Evolutionary conservation across 2,113 vertebrate genomes (phyloP).

Genomic region (Corvus cornix): DNA sequence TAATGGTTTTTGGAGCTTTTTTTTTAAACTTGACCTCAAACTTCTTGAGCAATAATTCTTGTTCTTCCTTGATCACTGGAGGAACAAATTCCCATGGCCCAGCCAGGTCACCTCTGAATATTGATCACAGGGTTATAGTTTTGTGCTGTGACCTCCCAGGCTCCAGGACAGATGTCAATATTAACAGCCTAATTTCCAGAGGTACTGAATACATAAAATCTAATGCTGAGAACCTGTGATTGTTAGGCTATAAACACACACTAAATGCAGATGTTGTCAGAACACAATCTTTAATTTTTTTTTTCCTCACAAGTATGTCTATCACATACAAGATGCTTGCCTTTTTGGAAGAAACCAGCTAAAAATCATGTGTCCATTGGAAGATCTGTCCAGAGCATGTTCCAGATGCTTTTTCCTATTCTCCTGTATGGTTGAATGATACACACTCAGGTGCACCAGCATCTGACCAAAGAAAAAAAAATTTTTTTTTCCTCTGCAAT

Average conservation of each 20-base stretch:
- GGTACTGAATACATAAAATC: not conserved
- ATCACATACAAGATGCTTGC: not conserved
- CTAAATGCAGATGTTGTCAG: not conserved
- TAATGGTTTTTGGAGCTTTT: not conserved
- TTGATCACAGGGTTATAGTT: not conserved
- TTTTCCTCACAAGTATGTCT: not conserved
- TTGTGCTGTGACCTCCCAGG: not conserved
- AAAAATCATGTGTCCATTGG: not conserved
- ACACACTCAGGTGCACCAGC: not conserved
- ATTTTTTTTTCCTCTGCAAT: not conserved
- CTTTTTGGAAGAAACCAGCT: not conserved
- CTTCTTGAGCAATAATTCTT: not conserved
- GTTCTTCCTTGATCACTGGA: not conserved
- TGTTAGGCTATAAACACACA: not conserved
- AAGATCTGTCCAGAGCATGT: not conserved
- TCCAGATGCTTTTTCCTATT: not conserved
- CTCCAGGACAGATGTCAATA: not conserved
- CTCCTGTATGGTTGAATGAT: fast-evolving
- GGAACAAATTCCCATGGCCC: not conserved
- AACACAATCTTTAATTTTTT: not conserved
- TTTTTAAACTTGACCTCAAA: not conserved
- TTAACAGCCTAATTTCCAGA: not conserved
- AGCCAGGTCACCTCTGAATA: slow-evolving; percentile 1
- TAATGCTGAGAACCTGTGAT: not conserved
- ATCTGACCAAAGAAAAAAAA: not conserved